Base-by-base conservation (phyloP, 2,888 invertebrate species). In the Pyrrhosoma nymphula region DNA sequence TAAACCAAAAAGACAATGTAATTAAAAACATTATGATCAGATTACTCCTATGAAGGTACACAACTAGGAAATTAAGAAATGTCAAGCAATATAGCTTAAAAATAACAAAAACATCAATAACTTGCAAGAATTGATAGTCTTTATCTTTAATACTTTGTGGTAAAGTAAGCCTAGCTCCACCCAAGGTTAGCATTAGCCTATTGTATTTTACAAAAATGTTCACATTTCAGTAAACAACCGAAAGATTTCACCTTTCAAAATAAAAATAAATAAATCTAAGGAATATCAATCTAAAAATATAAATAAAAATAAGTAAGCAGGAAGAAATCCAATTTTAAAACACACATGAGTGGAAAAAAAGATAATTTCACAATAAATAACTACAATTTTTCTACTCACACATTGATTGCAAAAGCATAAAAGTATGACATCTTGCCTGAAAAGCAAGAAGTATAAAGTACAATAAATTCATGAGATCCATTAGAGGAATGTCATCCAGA, bases 351-450 rank as follows among this genome's bases (percentile, higher is more conserved):
- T 47, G 63, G 23, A 47, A 47, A 60, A 93, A 26, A 35, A 93
- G 69, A 93, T 60, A 30, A 93, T 69, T 69, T 93, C 93, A 93
- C 47, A 93, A 93, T 93, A 93, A 93, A 93, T 93, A 93, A 93
- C 63, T 69, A 69, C 63, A 93, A 16, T 30, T 10, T 69, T 39
- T 93, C 93, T 93, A 93, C 69, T 63, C 63, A 63, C 69, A 93
- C 63, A 93, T 47, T 47, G 69, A 23, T 26, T 60, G 63, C 60
- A 93, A 93, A 93, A 93, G 93, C 93, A 93, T 93, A 93, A 55
- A 75, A 93, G 69, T 47, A 93, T 91, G 91, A 35, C 35, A 93
- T 69, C 75, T 69, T 93, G 69, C 69, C 47, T 26, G 75, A 63
- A 39, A 93, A 93, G 75, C 63, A 93, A 93, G 93, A 75, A 91